These are phyloP conservation scores for Sycobia sp. DNA, from an alignment of 1,140 invertebrate species.

Conservation along the genomic window DNA sequence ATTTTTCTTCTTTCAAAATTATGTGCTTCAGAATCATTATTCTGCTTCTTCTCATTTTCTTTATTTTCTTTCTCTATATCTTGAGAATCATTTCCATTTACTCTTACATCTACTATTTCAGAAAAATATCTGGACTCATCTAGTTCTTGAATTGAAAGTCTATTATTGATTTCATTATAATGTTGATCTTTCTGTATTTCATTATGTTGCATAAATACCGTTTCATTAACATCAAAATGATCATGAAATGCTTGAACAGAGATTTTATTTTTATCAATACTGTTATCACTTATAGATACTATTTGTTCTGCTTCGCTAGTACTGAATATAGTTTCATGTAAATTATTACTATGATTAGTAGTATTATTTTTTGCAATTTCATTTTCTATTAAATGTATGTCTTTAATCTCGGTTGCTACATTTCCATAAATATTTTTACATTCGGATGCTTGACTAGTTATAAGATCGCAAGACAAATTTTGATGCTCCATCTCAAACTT, in stretches of 20 bases:
- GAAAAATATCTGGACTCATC: no score
- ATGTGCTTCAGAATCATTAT: not conserved
- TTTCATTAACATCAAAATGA: not conserved
- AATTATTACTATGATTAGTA: not conserved
- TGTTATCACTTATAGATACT: not conserved
- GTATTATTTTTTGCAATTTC: not conserved
- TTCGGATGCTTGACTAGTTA: not conserved
- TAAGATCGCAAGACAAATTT: not conserved
- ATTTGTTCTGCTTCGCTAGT: not conserved
- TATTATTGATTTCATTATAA: no score
- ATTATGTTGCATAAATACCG: not conserved
- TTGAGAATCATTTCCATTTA: no score
- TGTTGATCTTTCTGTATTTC: no score
- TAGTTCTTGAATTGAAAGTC: no score
- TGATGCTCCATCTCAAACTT: not conserved
- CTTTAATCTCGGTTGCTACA: not conserved
- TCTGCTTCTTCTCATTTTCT: no score
- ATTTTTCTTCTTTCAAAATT: not conserved
- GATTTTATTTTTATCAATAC: not conserved
- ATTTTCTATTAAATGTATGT: not conserved
- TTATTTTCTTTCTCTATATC: not conserved
- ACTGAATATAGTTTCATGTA: not conserved
- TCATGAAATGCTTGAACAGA: not conserved
- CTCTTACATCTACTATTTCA: not conserved
- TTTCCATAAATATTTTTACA: not conserved